A percentile compares a stretch with the other conserved stretches of the same genome.
Evolutionary conservation across 2,797 vertebrate species (phyloP).

Genomic region (Tenualosa thibaudeaui): DNA sequence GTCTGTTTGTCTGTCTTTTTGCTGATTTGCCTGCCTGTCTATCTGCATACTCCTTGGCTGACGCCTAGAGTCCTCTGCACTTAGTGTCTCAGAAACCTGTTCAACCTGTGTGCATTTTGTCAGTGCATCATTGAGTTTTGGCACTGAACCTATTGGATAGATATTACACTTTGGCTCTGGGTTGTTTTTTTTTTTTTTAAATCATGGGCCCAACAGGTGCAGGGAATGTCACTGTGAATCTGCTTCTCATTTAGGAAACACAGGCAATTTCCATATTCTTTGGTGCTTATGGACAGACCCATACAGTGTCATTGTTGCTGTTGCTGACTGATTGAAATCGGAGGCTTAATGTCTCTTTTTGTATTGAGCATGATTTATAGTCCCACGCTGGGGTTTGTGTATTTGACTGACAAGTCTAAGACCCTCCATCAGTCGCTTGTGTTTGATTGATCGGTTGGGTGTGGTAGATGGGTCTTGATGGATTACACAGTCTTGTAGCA

Average conservation of each 20-base stretch:
- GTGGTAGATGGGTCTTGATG: not conserved
- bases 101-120: no score
- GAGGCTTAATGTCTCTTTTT: not conserved
- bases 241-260: no score
- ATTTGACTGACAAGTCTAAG: not conserved
- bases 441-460: not conserved
- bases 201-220: no score
- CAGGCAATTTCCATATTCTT: no score
- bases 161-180: no score
- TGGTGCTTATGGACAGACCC: no score
- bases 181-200: no score
- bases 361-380: not conserved
- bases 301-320: not conserved
- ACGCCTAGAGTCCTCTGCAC: no score
- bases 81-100: no score
- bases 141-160: no score
- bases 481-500: not conserved
- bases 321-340: not conserved
- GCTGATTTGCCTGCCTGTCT: not conserved
- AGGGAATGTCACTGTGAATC: no score
- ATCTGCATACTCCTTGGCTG: not conserved
- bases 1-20: not conserved
- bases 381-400: not conserved
- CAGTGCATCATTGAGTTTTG: no score
- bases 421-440: not conserved